Evolutionary conservation across 2,797 vertebrate species (phyloP).

Genomic region (Rhinophrynus dorsalis): DNA sequence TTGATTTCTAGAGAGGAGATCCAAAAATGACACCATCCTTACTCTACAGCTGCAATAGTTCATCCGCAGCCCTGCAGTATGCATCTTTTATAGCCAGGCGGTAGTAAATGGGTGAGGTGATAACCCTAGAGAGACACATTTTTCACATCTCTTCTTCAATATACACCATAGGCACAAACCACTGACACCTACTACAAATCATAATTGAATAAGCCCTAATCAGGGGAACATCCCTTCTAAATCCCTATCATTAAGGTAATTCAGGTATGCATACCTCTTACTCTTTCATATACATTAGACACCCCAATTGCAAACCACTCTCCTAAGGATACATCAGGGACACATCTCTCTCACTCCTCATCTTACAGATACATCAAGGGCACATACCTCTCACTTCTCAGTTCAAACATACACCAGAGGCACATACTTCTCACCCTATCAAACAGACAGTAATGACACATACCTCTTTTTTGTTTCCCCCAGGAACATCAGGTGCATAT

Average conservation of each 20-base stretch:
- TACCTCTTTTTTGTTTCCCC: background rate
- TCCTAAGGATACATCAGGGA: background rate
- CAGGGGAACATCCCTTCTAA: background rate
- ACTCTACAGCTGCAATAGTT: no score
- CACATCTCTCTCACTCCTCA: background rate
- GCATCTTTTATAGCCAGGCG: no score
- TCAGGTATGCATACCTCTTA: background rate
- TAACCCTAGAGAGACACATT: constrained; percentile 23
- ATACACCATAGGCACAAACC: background rate
- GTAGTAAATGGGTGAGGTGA: no score
- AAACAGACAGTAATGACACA: background rate
- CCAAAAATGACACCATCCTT: no score
- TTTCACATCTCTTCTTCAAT: background rate
- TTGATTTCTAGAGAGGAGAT: no score
- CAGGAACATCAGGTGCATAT: background rate
- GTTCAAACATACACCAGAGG: constrained; percentile 13
- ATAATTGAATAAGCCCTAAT: background rate
- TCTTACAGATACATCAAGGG: constrained; percentile 17
- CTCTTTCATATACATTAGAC: background rate
- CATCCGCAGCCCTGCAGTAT: no score
- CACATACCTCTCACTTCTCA: constrained; percentile 20
- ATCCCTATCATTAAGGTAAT: constrained; percentile 2
- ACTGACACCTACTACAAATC: background rate
- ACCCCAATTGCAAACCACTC: background rate
- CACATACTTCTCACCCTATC: constrained; percentile 12